Percentiles rank a stretch among this genome's conserved stretches.
These are phyloP conservation scores for Lasioglossum figueresi DNA, from an alignment of 2,888 invertebrate species.

Conservation along the genomic window DNA sequence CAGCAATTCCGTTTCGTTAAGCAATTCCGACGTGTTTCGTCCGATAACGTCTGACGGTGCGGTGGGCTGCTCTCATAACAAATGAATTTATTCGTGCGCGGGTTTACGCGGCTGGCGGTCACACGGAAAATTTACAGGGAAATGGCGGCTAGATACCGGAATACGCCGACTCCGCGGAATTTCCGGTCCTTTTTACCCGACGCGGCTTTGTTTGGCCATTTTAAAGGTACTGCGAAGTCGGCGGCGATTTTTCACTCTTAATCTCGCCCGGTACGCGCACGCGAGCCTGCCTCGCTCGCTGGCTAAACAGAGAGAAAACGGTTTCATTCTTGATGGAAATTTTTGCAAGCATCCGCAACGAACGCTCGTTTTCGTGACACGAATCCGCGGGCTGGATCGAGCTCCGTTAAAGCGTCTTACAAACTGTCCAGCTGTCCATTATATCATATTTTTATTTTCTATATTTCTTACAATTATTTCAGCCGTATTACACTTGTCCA, in stretches of 20 bases:
- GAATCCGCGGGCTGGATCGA: not conserved
- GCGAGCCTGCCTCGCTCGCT: not conserved
- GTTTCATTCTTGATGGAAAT: conserved; percentile 19
- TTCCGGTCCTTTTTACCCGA: conserved; percentile 58
- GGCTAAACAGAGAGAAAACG: not conserved
- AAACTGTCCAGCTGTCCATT: not conserved
- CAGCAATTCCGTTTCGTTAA: conserved; percentile 76
- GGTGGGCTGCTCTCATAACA: conserved; percentile 68
- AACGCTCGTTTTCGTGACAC: not conserved
- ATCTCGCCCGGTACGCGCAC: conserved; percentile 30
- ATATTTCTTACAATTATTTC: not conserved
- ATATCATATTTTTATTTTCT: not conserved
- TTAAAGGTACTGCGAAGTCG: conserved; percentile 47
- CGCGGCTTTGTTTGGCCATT: conserved; percentile 49
- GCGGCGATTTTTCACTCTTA: conserved; percentile 58
- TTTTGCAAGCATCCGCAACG: not conserved
- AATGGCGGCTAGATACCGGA: conserved; percentile 59
- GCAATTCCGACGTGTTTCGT: conserved; percentile 74
- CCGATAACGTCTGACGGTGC: conserved; percentile 70
- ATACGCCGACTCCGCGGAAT: conserved; percentile 61
- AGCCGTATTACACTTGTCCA: not conserved
- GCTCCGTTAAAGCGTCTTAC: not conserved
- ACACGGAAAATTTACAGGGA: conserved; percentile 71
- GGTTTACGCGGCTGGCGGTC: conserved; percentile 66
- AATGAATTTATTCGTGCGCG: conserved; percentile 75